These are phyloP conservation scores for Zootermopsis nevadensis DNA, from an alignment of 2,888 invertebrate species.

Conservation along the genomic window DNA sequence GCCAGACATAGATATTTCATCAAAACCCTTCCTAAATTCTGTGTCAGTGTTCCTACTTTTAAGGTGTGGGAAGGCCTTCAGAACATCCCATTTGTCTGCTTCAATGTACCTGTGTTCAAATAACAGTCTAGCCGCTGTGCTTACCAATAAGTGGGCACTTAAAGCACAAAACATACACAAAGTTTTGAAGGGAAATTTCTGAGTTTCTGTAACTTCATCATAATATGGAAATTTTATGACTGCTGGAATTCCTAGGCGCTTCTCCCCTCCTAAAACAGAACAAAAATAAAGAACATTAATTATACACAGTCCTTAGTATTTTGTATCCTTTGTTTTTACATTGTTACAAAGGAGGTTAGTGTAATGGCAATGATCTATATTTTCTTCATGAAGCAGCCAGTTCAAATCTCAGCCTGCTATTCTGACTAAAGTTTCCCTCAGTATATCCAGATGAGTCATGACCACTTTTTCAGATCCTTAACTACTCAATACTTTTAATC, in stretches of 20 bases:
- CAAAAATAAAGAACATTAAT: background rate
- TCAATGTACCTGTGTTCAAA: slow-evolving; percentile 65
- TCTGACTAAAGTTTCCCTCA: too few species aligned
- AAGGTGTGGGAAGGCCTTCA: slow-evolving; percentile 49
- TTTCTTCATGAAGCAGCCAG: too few species aligned
- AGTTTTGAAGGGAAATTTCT: slow-evolving; percentile 76
- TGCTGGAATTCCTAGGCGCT: slow-evolving; percentile 67
- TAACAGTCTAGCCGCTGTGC: slow-evolving; percentile 63
- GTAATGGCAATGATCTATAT: too few species aligned
- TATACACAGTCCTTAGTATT: too few species aligned
- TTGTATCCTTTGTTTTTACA: too few species aligned
- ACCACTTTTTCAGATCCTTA: too few species aligned
- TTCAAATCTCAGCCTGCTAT: too few species aligned
- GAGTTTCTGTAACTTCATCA: slow-evolving; percentile 62
- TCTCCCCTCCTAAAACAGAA: slow-evolving; percentile 69
- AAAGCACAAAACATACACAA: slow-evolving; percentile 72
- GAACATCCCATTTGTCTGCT: slow-evolving; percentile 56
- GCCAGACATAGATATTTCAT: background rate
- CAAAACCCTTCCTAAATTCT: background rate
- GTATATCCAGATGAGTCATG: too few species aligned
- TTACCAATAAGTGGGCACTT: slow-evolving; percentile 65
- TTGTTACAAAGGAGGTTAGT: too few species aligned
- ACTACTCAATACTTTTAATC: too few species aligned
- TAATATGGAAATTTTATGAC: slow-evolving; percentile 70
- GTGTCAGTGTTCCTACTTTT: background rate